Conservation (phyloP, 2,888 invertebrate genomes). For the Conomelus anceps region DNA sequence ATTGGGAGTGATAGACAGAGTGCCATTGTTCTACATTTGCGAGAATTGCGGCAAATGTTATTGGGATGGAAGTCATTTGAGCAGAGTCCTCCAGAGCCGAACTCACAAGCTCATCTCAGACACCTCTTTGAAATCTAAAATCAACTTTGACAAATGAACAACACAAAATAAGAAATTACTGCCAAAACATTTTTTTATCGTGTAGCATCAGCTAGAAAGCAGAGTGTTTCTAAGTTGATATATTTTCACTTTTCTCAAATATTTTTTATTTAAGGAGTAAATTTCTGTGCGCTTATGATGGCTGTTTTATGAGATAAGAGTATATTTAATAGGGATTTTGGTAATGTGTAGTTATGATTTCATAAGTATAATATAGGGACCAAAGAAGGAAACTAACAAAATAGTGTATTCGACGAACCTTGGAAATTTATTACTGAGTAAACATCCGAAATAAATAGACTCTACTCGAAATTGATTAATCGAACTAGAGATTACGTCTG, state of each 20-base stretch:
- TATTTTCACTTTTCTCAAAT: background rate
- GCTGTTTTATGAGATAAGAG: background rate
- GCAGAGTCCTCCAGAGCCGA: slow-evolving; percentile 21
- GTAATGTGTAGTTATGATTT: background rate
- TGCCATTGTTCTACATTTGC: slow-evolving; percentile 59
- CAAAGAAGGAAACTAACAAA: background rate
- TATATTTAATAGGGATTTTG: background rate
- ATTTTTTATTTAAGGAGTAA: background rate
- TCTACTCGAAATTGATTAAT: no score
- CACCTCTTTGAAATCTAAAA: background rate
- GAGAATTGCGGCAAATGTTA: slow-evolving; percentile 66
- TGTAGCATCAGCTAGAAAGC: background rate
- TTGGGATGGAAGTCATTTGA: slow-evolving; percentile 56
- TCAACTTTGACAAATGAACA: background rate
- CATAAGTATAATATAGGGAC: background rate
- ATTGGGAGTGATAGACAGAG: slow-evolving; percentile 42
- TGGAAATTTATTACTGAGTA: no score
- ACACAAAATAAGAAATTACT: background rate
- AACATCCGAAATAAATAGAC: no score
- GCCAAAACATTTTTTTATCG: background rate
- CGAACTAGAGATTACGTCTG: no score
- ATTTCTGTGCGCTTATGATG: background rate
- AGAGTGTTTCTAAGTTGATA: background rate
- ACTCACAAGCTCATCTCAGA: background rate
- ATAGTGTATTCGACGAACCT: no score